Evolutionary conservation across 2,113 vertebrate genomes (phyloP).

Genomic region (Paramormyrops kingsleyae): DNA sequence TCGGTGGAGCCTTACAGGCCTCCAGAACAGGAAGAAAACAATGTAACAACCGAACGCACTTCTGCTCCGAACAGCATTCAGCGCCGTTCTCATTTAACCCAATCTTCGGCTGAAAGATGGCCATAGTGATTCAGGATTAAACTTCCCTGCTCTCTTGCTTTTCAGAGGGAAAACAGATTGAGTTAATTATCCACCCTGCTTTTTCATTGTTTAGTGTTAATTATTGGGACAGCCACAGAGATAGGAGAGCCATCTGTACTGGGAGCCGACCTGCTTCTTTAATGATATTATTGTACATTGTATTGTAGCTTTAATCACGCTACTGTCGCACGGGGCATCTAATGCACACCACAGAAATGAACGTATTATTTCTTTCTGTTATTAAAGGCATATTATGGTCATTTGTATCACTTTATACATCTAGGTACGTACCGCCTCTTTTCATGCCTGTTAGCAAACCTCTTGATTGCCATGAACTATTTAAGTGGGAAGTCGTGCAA

Average conservation of each 20-base stretch:
- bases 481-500: background rate
- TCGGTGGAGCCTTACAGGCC: slow-evolving; percentile 51
- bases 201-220: slow-evolving; percentile 13
- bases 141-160: background rate
- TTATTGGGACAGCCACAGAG: background rate
- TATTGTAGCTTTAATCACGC: background rate
- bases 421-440: background rate
- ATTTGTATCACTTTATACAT: background rate
- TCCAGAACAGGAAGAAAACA: slow-evolving; percentile 39
- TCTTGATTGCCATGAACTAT: background rate
- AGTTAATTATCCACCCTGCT: slow-evolving; percentile 13
- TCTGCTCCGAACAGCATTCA: background rate
- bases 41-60: background rate
- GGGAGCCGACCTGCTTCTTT: background rate
- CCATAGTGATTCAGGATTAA: slow-evolving; percentile 12
- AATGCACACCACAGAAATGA: background rate
- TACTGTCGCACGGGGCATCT: background rate
- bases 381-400: background rate
- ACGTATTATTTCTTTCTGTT: slow-evolving; percentile 5
- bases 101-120: background rate
- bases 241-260: background rate
- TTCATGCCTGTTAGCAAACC: background rate
- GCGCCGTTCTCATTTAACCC: background rate
- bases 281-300: background rate
- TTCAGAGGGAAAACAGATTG: slow-evolving; percentile 27